A percentile compares a stretch with the other conserved stretches of the same genome.
These are phyloP conservation scores for Drosophila bipectinata DNA, from an alignment of 1,140 invertebrate species.

Conservation along the genomic window DNA sequence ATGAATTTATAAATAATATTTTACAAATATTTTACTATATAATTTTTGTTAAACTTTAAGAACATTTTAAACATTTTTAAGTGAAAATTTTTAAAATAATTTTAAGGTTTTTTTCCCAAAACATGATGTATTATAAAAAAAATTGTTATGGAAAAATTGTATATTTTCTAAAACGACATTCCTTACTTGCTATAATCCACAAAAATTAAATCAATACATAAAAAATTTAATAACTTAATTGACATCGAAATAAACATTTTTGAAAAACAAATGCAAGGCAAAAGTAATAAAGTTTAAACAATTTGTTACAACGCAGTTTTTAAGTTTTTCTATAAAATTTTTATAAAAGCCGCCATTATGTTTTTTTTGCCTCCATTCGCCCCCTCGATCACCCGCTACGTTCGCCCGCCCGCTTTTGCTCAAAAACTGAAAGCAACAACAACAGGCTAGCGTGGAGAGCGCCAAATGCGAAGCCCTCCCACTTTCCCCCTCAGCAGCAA, in stretches of 20 bases:
- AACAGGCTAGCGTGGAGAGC: conserved; percentile 8
- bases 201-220: conserved; percentile 35
- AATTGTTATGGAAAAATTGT: no score
- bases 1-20: no score
- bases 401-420: conserved; percentile 31
- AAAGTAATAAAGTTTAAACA: conserved; percentile 69
- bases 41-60: no score
- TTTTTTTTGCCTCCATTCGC: conserved; percentile 57
- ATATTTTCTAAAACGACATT: no score
- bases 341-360: conserved; percentile 74
- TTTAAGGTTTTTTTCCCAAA: no score
- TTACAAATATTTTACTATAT: no score
- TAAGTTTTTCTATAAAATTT: conserved; percentile 69
- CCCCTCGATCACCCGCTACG: conserved; percentile 5
- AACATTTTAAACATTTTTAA: no score
- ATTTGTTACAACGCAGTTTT: conserved; percentile 79
- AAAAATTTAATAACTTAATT: conserved; percentile 52
- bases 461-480: conserved; percentile 30
- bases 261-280: conserved; percentile 36
- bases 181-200: no score
- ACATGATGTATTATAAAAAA: no score
- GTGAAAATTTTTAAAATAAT: no score
- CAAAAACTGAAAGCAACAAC: conserved; percentile 14
- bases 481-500: conserved; percentile 27
- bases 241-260: conserved; percentile 31